Conservation (phyloP, 2,797 vertebrate species). For the Fringilla coelebs region DNA sequence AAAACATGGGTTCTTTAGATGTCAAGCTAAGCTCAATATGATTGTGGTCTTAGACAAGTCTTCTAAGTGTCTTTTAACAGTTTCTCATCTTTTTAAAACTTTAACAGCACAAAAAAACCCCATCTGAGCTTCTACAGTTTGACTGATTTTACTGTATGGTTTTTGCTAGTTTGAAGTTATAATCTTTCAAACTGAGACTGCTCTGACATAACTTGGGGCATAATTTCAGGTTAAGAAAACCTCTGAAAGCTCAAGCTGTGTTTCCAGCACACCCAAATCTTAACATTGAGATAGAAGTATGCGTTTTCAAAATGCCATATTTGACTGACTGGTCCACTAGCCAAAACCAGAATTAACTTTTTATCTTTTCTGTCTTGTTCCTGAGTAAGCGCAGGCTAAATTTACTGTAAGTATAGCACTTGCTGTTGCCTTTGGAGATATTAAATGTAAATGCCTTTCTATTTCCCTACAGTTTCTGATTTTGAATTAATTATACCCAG, state of each 20-base stretch:
- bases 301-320: not conserved
- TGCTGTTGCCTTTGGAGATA: constrained; percentile 19
- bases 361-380: not conserved
- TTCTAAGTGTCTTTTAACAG: not conserved
- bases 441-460: not conserved
- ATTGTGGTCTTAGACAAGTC: not conserved
- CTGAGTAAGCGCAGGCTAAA: constrained; percentile 19
- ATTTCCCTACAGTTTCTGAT: not conserved
- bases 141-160: not conserved
- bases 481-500: not conserved
- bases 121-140: not conserved
- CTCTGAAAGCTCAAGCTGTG: not conserved
- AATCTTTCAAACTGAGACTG: not conserved
- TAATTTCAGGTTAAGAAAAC: not conserved
- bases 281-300: not conserved
- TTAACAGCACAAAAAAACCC: not conserved
- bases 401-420: not conserved
- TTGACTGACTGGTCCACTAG: not conserved
- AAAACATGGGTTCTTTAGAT: not conserved
- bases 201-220: not conserved
- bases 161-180: not conserved
- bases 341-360: not conserved
- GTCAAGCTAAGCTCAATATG: not conserved
- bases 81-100: not conserved
- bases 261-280: not conserved